phyloP scores from a whole-genome alignment of 2,888 invertebrate species.

The Ecliptopera silaceata region DNA sequence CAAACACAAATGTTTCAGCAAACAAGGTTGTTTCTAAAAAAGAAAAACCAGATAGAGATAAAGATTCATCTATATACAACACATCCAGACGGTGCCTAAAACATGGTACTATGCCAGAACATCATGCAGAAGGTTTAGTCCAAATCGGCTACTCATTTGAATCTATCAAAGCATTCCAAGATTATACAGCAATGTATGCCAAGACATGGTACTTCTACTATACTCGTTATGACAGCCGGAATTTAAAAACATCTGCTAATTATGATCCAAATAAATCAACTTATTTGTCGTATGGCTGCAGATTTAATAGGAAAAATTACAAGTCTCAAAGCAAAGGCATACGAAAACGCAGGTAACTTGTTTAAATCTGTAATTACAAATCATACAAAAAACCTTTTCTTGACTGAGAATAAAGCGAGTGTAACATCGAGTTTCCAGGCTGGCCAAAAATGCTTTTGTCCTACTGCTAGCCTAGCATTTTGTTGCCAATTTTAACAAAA shows the following conservation, averaged over 20 bases:
- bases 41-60: no score
- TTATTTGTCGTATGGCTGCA: neutral
- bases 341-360: constrained; percentile 17
- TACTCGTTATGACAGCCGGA: neutral
- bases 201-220: constrained; percentile 21
- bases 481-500: no score
- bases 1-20: neutral
- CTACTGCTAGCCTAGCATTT: no score
- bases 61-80: neutral
- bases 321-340: constrained; percentile 12
- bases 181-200: constrained; percentile 10
- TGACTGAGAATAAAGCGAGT: no score
- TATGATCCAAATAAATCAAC: neutral
- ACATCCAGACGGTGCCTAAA: neutral
- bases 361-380: no score
- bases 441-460: no score
- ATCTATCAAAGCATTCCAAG: constrained; percentile 8
- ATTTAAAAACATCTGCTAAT: neutral
- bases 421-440: no score
- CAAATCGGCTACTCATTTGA: constrained; percentile 5
- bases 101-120: constrained; percentile 10
- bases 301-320: neutral
- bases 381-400: no score
- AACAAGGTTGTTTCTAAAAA: no score
- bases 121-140: constrained; percentile 9